Conservation (phyloP, 2,113 vertebrate species). For the Siniperca chuatsi region DNA sequence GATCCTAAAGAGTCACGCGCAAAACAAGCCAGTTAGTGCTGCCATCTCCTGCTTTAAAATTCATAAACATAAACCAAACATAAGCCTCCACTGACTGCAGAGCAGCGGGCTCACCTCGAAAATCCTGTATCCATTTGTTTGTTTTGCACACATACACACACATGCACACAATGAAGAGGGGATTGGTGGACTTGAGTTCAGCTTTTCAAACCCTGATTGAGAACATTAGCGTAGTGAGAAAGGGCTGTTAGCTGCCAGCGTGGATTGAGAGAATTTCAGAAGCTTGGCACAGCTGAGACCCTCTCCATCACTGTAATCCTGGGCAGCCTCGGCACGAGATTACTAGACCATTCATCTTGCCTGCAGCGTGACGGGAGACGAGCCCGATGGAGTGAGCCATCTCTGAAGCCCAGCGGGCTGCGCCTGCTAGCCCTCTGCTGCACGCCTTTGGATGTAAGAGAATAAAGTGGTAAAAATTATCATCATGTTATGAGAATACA, state of each 20-base stretch:
- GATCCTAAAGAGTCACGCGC: background rate
- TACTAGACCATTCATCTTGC: slow-evolving; percentile 52
- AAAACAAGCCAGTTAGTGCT: slow-evolving; percentile 6
- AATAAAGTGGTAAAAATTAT: background rate
- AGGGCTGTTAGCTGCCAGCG: slow-evolving; percentile 34
- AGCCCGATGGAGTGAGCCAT: slow-evolving; percentile 8
- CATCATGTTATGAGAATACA: background rate
- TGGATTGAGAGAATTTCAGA: slow-evolving; percentile 46
- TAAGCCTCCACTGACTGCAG: slow-evolving; percentile 59
- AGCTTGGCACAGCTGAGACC: slow-evolving; percentile 33
- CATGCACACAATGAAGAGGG: slow-evolving; percentile 20
- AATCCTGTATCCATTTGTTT: slow-evolving; percentile 63
- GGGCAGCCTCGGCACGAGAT: slow-evolving; percentile 46
- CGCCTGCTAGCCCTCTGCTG: background rate
- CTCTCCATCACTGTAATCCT: slow-evolving; percentile 64
- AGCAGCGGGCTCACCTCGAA: slow-evolving; percentile 41
- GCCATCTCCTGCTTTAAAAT: slow-evolving; percentile 48
- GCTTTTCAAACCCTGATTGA: slow-evolving; percentile 54
- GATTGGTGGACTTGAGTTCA: slow-evolving; percentile 24
- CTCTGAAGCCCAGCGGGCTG: background rate
- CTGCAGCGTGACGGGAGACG: slow-evolving; percentile 34
- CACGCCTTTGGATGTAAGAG: background rate
- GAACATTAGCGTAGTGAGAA: slow-evolving; percentile 54
- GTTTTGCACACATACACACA: slow-evolving; percentile 26
- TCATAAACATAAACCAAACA: slow-evolving; percentile 51